These are phyloP conservation scores for Chelon auratus DNA, from an alignment of 2,797 vertebrate genomes.

Conservation along the genomic window DNA sequence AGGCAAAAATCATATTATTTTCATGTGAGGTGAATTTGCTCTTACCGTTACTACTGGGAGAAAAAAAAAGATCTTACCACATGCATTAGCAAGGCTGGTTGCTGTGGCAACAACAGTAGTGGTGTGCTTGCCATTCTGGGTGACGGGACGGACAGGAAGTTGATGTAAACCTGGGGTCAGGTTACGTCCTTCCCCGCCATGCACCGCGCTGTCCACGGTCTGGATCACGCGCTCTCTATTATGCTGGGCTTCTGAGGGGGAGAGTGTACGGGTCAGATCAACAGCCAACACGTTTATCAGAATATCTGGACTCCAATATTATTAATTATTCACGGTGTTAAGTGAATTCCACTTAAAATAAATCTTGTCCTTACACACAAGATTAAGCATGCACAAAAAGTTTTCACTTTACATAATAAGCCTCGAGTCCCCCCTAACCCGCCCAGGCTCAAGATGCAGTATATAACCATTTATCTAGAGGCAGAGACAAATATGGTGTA, in stretches of 20 bases:
- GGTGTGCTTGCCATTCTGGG: constrained; percentile 94
- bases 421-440: too few relatives aligned
- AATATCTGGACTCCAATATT: too few relatives aligned
- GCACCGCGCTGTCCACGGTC: constrained; percentile 86
- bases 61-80: constrained; percentile 81
- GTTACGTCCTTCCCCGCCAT: constrained; percentile 88
- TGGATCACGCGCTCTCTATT: constrained; percentile 93
- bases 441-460: neutral
- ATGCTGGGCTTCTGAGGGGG: constrained; percentile 84
- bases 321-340: too few relatives aligned
- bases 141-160: constrained; percentile 90
- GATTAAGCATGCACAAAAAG: neutral
- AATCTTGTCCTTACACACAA: too few relatives aligned
- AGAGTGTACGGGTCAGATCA: too few relatives aligned
- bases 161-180: constrained; percentile 91
- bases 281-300: too few relatives aligned
- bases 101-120: constrained; percentile 80
- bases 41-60: neutral
- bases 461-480: neutral
- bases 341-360: too few relatives aligned
- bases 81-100: constrained; percentile 85
- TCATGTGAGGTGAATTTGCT: neutral
- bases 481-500: too few relatives aligned
- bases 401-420: too few relatives aligned
- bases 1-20: neutral